Evolutionary conservation across 2,113 vertebrate genomes (phyloP).

Genomic region (Chionodraco myersi): DNA sequence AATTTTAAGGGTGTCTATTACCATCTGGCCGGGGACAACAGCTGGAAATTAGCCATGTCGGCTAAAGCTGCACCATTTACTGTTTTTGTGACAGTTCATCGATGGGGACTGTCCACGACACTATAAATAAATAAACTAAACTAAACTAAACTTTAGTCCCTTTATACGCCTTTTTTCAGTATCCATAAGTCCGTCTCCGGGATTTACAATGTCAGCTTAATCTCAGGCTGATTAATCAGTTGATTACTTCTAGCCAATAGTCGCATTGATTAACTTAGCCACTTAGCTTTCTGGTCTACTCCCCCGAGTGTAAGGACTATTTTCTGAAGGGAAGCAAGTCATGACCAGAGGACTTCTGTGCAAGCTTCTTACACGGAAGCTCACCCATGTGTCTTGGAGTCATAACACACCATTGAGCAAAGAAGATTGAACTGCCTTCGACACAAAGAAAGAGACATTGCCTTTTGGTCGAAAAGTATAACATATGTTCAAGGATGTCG

Average conservation of each 20-base stretch:
- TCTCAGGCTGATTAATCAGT: slow-evolving; percentile 65
- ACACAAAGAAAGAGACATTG: slow-evolving; percentile 10
- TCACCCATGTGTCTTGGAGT: slow-evolving; percentile 17
- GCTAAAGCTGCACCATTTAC: too few relatives aligned
- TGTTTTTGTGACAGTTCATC: too few relatives aligned
- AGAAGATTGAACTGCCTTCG: slow-evolving; percentile 31
- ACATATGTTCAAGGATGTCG: slow-evolving; percentile 23
- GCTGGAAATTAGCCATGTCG: too few relatives aligned
- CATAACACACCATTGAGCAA: slow-evolving; percentile 33
- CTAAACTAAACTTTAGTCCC: too few relatives aligned
- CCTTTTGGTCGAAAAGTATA: slow-evolving; percentile 17
- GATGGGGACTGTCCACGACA: too few relatives aligned
- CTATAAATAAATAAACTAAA: too few relatives aligned
- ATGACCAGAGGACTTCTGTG: slow-evolving; percentile 4
- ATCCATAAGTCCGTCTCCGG: slow-evolving; percentile 45
- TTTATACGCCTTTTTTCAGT: slow-evolving; percentile 15
- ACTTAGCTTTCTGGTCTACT: slow-evolving; percentile 41
- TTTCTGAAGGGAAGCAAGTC: not conserved
- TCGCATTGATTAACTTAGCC: slow-evolving; percentile 68
- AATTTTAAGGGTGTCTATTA: too few relatives aligned
- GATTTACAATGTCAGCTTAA: slow-evolving; percentile 59
- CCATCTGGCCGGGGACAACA: too few relatives aligned
- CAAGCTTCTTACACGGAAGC: slow-evolving; percentile 17
- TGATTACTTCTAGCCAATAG: slow-evolving; percentile 68
- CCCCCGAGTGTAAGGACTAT: slow-evolving; percentile 25